Conservation (phyloP, 2,113 vertebrate genomes). For the Sylvicapra grimmia region DNA sequence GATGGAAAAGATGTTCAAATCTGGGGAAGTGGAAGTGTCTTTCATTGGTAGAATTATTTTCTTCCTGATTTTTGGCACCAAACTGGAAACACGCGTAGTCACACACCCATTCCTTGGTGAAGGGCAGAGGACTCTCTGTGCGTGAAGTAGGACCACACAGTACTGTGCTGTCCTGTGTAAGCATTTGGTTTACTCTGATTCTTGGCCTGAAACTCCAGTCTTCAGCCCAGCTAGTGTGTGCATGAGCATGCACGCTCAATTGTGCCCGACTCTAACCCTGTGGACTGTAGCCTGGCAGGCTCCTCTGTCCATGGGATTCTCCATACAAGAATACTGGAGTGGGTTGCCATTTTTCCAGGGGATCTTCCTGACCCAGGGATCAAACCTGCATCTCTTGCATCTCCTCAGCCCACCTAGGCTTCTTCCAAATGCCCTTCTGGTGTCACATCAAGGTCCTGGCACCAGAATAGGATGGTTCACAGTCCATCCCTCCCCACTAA, state of each 20-base stretch:
- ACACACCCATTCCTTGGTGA: neutral
- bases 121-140: neutral
- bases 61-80: neutral
- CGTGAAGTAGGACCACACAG: neutral
- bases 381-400: neutral
- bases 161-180: neutral
- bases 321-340: neutral
- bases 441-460: neutral
- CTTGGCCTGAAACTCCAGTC: neutral
- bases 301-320: neutral
- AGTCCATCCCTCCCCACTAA: neutral
- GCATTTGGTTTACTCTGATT: neutral
- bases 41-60: neutral
- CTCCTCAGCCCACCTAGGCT: neutral
- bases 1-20: neutral
- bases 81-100: neutral
- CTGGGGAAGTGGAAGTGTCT: neutral
- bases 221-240: neutral
- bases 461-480: neutral
- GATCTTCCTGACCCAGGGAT: neutral
- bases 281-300: neutral
- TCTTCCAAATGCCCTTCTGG: neutral
- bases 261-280: neutral
- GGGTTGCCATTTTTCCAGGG: neutral
- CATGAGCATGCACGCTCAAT: neutral